These are phyloP conservation scores for Trichonephila inaurata DNA, from an alignment of 1,140 invertebrate genomes.

Conservation along the genomic window DNA sequence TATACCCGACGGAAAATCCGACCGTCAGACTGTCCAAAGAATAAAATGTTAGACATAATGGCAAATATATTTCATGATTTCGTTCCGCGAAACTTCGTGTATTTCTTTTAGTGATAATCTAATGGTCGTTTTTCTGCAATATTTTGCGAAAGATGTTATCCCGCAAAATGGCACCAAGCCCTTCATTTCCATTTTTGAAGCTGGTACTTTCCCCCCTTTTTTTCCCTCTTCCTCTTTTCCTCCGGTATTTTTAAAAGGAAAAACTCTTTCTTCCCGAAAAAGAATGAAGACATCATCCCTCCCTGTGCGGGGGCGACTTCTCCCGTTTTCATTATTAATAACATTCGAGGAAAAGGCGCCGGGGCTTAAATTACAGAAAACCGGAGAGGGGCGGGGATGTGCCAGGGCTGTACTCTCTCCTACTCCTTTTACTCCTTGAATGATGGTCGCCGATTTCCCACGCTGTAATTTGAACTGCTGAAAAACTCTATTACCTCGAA, in stretches of 20 bases:
- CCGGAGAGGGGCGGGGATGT: neutral
- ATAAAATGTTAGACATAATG: neutral
- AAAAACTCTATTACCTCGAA: constrained; percentile 43
- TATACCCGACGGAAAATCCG: neutral
- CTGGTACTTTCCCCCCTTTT: neutral
- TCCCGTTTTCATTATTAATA: constrained; percentile 44
- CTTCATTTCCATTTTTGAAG: constrained; percentile 2
- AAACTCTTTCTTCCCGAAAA: neutral
- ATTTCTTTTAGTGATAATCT: neutral
- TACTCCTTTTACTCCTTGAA: constrained; percentile 1
- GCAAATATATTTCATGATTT: neutral
- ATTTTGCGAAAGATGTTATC: neutral
- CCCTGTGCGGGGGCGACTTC: neutral
- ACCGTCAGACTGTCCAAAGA: neutral
- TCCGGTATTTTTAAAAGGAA: neutral
- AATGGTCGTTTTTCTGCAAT: neutral
- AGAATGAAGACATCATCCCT: constrained; percentile 23
- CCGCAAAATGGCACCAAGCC: neutral
- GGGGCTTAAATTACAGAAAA: constrained; percentile 48
- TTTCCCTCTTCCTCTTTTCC: neutral
- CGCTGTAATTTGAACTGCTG: constrained; percentile 47
- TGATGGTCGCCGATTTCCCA: constrained; percentile 37
- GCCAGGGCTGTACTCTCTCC: neutral
- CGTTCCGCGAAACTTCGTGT: neutral
- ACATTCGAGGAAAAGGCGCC: neutral